phyloP scores from a whole-genome alignment of 2,888 invertebrate genomes.

The Nematopogon swammerdamellus region DNA sequence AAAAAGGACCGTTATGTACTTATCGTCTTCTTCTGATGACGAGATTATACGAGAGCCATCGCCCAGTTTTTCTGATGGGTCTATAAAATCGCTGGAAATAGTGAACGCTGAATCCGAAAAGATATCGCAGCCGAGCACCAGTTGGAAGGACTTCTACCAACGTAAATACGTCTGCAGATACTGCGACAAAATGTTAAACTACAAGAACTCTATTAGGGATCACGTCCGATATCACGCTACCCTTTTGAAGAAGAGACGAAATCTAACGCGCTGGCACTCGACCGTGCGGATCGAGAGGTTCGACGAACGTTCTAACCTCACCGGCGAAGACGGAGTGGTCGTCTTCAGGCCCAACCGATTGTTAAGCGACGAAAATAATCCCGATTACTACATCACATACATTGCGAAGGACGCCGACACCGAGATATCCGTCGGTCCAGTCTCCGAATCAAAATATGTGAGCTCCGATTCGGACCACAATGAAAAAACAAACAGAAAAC shows the following conservation, averaged over 20 bases:
- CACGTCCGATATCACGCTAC: not conserved
- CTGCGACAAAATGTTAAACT: not conserved
- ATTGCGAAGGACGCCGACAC: not conserved
- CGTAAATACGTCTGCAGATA: not conserved
- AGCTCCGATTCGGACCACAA: too few relatives aligned
- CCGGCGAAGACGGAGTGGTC: not conserved
- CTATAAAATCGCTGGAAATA: too few relatives aligned
- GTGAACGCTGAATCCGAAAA: too few relatives aligned
- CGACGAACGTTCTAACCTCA: not conserved
- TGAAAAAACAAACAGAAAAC: not conserved
- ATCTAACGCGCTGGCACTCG: not conserved
- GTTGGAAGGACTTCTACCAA: not conserved
- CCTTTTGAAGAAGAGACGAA: not conserved
- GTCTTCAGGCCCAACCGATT: not conserved
- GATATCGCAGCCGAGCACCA: not conserved
- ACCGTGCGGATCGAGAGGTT: not conserved
- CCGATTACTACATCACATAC: not conserved
- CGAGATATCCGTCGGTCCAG: too few relatives aligned
- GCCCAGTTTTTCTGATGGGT: too few relatives aligned
- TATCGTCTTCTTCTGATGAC: too few relatives aligned
- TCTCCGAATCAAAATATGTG: too few relatives aligned
- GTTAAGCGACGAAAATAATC: not conserved
- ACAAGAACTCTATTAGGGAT: not conserved
- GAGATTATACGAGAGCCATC: too few relatives aligned
- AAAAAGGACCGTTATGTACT: not conserved